Evolutionary conservation across 2,888 invertebrate species (phyloP).

Genomic region (Ectemnius continuus): DNA sequence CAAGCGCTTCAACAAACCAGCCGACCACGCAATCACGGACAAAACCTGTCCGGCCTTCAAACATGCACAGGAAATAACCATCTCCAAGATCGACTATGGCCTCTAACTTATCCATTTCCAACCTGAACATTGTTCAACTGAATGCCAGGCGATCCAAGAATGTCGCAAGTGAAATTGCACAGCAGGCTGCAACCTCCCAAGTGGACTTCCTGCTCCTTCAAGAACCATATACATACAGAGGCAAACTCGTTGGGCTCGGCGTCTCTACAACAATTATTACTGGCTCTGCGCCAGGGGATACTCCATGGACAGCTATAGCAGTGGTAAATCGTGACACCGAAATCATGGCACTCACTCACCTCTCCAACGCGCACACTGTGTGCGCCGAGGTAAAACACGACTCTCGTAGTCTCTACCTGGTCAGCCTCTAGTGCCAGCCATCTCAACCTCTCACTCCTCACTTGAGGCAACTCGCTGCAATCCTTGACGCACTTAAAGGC

Average conservation of each 20-base stretch:
- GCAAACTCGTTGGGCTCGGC: neutral
- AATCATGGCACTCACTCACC: neutral
- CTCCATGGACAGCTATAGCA: neutral
- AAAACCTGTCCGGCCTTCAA: neutral
- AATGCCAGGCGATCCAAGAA: constrained; percentile 11
- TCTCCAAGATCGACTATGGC: neutral
- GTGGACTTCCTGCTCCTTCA: neutral
- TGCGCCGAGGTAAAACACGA: neutral
- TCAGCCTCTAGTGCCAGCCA: neutral
- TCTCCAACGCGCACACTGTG: neutral
- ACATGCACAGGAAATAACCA: neutral
- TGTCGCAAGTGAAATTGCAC: constrained; percentile 2
- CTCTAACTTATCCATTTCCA: neutral
- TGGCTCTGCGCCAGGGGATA: neutral
- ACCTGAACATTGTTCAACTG: constrained; percentile 7
- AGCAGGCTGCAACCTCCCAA: neutral
- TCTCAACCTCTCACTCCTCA: neutral
- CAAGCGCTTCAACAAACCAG: neutral
- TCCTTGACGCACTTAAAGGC: neutral
- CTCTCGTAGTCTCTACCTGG: neutral
- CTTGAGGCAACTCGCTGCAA: neutral
- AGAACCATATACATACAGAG: neutral
- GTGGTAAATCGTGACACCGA: neutral
- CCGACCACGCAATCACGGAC: neutral
- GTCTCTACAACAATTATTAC: too few relatives aligned